Evolutionary conservation across 2,113 vertebrate species (phyloP).

Genomic region (Podocnemis expansa): DNA sequence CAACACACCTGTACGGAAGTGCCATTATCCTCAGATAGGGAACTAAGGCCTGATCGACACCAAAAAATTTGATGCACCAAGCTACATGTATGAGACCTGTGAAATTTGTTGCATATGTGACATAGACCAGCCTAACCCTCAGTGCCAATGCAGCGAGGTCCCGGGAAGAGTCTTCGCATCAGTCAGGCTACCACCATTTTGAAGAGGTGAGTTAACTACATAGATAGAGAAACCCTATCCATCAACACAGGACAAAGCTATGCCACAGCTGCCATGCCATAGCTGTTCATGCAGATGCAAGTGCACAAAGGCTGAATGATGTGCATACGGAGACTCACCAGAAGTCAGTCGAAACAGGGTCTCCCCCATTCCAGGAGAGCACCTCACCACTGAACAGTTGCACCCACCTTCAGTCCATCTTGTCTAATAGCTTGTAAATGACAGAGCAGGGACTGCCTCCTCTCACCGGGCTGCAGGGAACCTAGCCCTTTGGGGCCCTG

Average conservation of each 20-base stretch:
- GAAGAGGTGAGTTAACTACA: background rate
- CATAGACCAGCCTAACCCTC: background rate
- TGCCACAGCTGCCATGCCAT: background rate
- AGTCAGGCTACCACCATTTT: background rate
- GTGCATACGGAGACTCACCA: background rate
- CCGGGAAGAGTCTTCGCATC: background rate
- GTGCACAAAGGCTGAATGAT: background rate
- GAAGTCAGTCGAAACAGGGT: background rate
- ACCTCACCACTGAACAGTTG: background rate
- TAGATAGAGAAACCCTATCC: background rate
- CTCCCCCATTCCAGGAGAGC: background rate
- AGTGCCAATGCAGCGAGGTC: background rate
- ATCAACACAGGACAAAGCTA: background rate
- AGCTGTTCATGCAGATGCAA: no score
- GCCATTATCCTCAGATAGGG: background rate
- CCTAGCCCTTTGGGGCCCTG: background rate
- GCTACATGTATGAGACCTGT: background rate
- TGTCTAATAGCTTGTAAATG: background rate
- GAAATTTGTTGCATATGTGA: background rate
- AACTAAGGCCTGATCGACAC: background rate
- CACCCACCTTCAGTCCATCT: background rate
- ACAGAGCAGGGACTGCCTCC: background rate
- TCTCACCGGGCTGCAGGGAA: background rate
- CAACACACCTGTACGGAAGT: background rate
- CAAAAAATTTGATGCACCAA: background rate